phyloP scores from a whole-genome alignment of 1,140 invertebrate genomes.

The Zelostemma sp. region DNA sequence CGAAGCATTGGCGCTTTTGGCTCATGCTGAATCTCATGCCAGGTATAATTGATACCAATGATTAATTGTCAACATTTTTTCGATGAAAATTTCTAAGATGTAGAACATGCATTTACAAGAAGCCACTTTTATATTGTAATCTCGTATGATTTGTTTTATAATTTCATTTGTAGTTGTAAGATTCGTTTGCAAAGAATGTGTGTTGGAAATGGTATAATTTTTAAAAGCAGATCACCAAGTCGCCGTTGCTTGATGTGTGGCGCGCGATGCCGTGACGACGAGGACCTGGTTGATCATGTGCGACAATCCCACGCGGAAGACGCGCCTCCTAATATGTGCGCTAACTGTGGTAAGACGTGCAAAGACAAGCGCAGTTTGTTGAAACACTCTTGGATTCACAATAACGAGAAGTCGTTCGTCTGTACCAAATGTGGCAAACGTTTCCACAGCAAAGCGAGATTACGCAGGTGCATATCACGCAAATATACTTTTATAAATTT shows the following conservation, averaged over 20 bases:
- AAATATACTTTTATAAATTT: conserved; percentile 1
- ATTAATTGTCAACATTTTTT: not conserved
- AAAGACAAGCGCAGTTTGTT: conserved; percentile 77
- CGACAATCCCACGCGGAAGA: conserved; percentile 71
- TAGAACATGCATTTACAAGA: conserved; percentile 1
- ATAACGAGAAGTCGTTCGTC: conserved; percentile 71
- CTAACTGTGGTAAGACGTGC: conserved; percentile 75
- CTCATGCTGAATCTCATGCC: conserved; percentile 81
- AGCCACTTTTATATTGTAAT: too few relatives aligned
- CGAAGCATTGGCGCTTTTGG: conserved; percentile 79
- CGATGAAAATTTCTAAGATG: not conserved
- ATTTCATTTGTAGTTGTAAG: too few relatives aligned
- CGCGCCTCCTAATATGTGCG: conserved; percentile 74
- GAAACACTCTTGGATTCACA: conserved; percentile 79
- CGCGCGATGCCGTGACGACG: conserved; percentile 73
- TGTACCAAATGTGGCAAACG: conserved; percentile 78
- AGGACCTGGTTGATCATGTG: conserved; percentile 73
- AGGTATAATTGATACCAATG: conserved; percentile 57
- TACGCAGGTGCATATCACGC: conserved; percentile 62
- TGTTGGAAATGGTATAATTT: conserved; percentile 45
- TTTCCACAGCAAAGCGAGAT: conserved; percentile 78
- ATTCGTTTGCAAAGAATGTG: conserved; percentile 3
- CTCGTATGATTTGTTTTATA: too few relatives aligned
- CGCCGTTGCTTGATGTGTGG: conserved; percentile 76
- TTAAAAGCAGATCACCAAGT: conserved; percentile 63